Evolutionary conservation across 2,797 vertebrate genomes (phyloP).

Genomic region (Falco cherrug): DNA sequence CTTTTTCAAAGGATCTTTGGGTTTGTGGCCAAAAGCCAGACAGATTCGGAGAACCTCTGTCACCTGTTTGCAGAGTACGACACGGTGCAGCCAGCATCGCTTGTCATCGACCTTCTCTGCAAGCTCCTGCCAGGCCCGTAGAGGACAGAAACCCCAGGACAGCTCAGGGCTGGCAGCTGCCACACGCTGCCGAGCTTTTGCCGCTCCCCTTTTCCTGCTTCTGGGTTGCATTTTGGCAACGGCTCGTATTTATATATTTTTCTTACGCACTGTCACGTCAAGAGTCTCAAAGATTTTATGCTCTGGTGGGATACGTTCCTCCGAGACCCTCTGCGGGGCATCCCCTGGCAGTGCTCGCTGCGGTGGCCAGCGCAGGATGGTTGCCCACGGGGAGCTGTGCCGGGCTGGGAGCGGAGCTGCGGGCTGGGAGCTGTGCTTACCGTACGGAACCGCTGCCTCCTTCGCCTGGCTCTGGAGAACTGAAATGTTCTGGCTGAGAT

Average conservation of each 20-base stretch:
- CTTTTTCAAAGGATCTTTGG: conserved; percentile 85
- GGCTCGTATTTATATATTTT: not conserved
- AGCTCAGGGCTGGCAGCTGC: not conserved
- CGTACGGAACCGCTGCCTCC: not conserved
- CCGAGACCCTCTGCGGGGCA: fast-evolving
- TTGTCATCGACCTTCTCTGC: conserved; percentile 75
- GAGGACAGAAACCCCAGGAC: not conserved
- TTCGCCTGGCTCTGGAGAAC: not conserved
- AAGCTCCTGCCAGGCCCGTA: conserved; percentile 67
- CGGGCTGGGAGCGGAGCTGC: not conserved
- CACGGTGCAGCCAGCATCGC: conserved; percentile 76
- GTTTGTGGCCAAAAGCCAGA: conserved; percentile 87
- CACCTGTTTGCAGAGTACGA: conserved; percentile 91
- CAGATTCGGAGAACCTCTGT: conserved; percentile 85
- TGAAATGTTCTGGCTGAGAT: not conserved
- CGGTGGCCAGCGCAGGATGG: fast-evolving
- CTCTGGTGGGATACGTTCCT: not conserved
- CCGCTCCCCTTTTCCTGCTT: not conserved
- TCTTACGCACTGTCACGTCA: not conserved
- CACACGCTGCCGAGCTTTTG: not conserved
- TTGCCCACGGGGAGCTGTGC: not conserved
- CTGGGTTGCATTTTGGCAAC: conserved; percentile 39
- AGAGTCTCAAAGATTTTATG: not conserved
- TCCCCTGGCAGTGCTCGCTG: fast-evolving
- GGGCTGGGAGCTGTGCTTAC: not conserved